Evolutionary conservation across 1,140 invertebrate species (phyloP), one percentile per base, ranked within the genome.

Genomic region (Drosophila trapezifrons): DNA sequence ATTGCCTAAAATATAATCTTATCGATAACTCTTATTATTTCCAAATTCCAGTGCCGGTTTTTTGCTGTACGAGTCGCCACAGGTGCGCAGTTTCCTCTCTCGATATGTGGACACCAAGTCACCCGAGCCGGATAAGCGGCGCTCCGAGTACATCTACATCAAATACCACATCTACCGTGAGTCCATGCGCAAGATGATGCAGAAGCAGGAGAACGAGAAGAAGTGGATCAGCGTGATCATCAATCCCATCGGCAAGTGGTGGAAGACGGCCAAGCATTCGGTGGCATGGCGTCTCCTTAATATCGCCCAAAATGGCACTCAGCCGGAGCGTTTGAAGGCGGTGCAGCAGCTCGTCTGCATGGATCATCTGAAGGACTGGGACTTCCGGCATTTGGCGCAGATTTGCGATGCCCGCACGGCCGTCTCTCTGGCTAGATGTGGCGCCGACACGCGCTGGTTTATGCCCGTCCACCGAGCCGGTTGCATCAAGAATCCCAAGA

Each of bases 331-430:
- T 7, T 70, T 91, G 5, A 93, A 93, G 59, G 93, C 93, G 7
- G 78, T 93, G 3, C 86, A 91, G 45, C 89, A 92, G 51, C 73
- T 94, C 9, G 90, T 92, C 2, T 85, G 82, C 56, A 92, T 92
- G 69, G 91, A 92, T 77, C 91, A 92, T 47, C 72, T 92, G 0
- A 92, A 92, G 77, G 93, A 94, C 70, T 95, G 94, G 94, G 94
- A 95, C 54, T 95, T 93, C 91, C 90, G 91, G 22, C 93, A 94
- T 59, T 92, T 95, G 62, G 94, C 95, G 5, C 95, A 95, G 90
- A 94, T 94, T 82, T 93, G 94, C 69, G 94, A 95, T 92, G 92
- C 94, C 29, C 93, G 92, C 83, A 95, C 94, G 17, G 95, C 95
- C 4, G 92, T 95, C 9, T 93, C 93, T 22, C 90, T 96, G 51